Evolutionary conservation across 2,113 vertebrate genomes (phyloP).

Genomic region (mouse (Mus musculus)): DNA sequence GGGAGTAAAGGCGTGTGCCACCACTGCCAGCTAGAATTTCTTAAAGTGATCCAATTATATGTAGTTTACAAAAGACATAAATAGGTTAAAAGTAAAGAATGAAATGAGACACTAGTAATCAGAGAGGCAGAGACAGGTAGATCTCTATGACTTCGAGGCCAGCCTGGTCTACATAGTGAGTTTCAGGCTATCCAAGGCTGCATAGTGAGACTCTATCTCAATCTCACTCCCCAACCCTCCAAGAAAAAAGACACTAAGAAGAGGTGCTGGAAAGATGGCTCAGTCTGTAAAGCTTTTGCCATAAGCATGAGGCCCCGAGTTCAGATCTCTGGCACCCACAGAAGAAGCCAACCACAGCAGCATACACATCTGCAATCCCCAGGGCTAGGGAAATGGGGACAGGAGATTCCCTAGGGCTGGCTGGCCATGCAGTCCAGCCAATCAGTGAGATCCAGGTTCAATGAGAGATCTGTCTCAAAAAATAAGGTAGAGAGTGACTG

Average conservation of each 20-base stretch:
- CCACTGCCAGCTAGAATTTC: background rate
- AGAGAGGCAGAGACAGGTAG: too few species aligned
- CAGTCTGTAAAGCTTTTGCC: background rate
- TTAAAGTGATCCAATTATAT: background rate
- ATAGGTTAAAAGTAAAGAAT: constrained; percentile 26
- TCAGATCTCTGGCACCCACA: background rate
- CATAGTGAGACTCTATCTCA: background rate
- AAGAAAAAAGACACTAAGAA: background rate
- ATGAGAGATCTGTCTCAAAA: background rate
- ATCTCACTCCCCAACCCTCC: background rate
- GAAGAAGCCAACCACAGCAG: background rate
- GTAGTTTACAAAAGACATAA: background rate
- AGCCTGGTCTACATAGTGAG: background rate
- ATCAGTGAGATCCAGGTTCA: background rate
- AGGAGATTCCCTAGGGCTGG: background rate
- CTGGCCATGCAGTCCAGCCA: background rate
- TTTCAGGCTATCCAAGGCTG: background rate
- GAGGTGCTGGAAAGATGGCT: background rate
- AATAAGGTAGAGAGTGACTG: background rate
- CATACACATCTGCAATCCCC: background rate
- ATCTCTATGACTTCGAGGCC: background rate
- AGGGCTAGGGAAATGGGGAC: background rate
- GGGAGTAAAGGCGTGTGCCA: background rate
- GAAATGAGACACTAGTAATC: background rate
- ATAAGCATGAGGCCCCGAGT: background rate